Evolutionary conservation across 2,797 vertebrate species (phyloP), one percentile per base, ranked within the genome.

Genomic region (Catostomus latipinnis): DNA sequence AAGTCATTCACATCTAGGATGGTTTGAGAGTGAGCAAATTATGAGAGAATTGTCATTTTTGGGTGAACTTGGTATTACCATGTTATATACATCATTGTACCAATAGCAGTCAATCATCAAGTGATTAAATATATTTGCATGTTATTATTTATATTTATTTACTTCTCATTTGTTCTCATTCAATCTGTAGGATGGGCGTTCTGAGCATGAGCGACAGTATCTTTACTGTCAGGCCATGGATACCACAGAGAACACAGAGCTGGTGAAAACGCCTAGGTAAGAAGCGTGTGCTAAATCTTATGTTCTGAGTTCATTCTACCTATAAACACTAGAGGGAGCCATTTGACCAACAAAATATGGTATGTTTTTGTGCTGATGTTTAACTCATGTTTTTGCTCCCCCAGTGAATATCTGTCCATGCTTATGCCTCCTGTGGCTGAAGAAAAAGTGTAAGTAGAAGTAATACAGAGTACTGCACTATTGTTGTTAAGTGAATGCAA

Each of bases 131-230:
- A 34, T 34, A 34, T 3, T 3, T 34, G 34, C 34, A 34, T 34
- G 34, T 34, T 34, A 34, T 34, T 34, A 34, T 34, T 34, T 34
- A 34, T 34, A 34, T 34, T 34, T 34, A 34, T 34, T 34, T 34
- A 34, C 4, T 43, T n/a, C 14, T 78, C n/a, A 48, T 65, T 61
- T 78, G 74, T 34, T 77, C 0, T 75, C 68, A 34, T 34, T 34
- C 34, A 3, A 34, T 34, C 34, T 78, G 52, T 82, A 99, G 98
- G 98, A 98, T 0, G 94, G 96, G 11, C 97, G 95, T 57, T 98
- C 98, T 0, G 98, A 99, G 83, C 97, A 98, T 0, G 98, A 99
- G 82, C 94, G 93, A 66, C 98, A 99, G 90, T 99, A 99, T 90
- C 93, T 99, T 84, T 96, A 95, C 88, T 97, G 97, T 84, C 98